Base-by-base conservation (phyloP, 2,113 vertebrate species). In the Phrynosoma blainvillii region DNA sequence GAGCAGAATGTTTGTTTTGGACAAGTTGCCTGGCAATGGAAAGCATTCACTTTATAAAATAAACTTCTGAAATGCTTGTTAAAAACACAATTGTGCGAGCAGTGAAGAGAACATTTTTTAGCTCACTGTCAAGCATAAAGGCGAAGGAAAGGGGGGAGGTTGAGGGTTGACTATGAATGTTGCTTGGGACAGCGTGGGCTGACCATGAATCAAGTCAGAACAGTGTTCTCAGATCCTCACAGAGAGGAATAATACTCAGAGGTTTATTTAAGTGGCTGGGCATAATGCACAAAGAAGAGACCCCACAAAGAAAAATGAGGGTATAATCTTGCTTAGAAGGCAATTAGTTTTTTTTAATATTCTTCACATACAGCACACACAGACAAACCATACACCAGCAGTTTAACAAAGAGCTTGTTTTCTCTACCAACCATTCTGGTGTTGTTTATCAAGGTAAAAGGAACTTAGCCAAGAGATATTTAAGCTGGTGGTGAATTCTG, bases 31-130 rank as follows among this genome's bases (percentile, higher is more conserved):
- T 88, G 81, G 80, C 75, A 90, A 86, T 79, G 36, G 83, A 77
- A 95, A 27, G 84, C 1, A 66, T 0, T 86, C 23, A 78, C 47
- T 86, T 85, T 73, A 87, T 30, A 90, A 89, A 93, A 86, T 62
- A 87, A 92, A 89, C 0, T 2, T 11, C 56, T 89, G 75, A 93
- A 89, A 91, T 20, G 12, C n/a, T 82, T 71, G 25, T 71, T 89
- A 78, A 91, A 90, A 90, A 89, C 74, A 88, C 87, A 88, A 87
- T 13, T 27, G 23, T 18, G 56, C 30, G 88, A 82, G 0, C 1
- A 56, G 82, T 3, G 4, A 82, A 84, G 52, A 36, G 32, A 84
- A 87, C 23, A 76, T 65, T 91, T 86, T 30, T 74, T 70, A 77
- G 47, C 82, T 75, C 1, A 0, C 71, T 89, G n/a, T 89, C 62